Base-by-base conservation (phyloP, 2,113 vertebrate genomes). In the Carlito syrichta region DNA sequence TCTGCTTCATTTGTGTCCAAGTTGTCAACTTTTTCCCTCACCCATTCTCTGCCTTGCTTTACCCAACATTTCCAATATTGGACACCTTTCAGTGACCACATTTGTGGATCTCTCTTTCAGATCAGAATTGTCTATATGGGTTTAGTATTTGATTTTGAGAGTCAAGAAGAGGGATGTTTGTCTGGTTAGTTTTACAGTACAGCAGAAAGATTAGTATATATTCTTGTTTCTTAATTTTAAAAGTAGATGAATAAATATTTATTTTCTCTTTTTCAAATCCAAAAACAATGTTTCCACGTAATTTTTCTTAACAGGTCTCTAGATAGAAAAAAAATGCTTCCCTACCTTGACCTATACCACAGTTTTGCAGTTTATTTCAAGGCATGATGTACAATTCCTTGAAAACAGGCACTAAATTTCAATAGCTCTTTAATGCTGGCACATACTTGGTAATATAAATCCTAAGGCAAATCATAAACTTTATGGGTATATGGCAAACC, bases 201-300 rank as follows among this genome's bases (percentile, higher is more conserved):
- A 94, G 66, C 12, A 92, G 11, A 94, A 83, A 92, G n/a, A 86
- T 50, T 86, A 60, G 66, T 56, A 92, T 56, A 40, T 68, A 85
- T 69, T 85, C 30, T 27, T 81, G 45, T 71, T 82, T 89, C 32
- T 63, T 66, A 69, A 82, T 86, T 86, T 91, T 77, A 76, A 89
- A 95, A 86, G 11, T 50, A 8, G 30, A 83, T 45, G 35, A 76
- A 56, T 87, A 25, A 86, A 63, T 45, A 89, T 54, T 94, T 91
- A 13, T 50, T 82, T 83, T 86, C 38, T 82, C 35, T 82, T 91
- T 48, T n/a, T 77, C 60, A 91, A 76, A 89, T 45, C 86, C 27
- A 69, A 82, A 94, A 95, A 54, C 20, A 86, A 77, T 56, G 35
- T 93, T 38, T 88, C 30, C 60, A 83, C 76, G 82, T 95, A 71